Evolutionary conservation across 1,140 invertebrate genomes (phyloP), one percentile per base, ranked within the genome.

Genomic region (Drosophila azteca): DNA sequence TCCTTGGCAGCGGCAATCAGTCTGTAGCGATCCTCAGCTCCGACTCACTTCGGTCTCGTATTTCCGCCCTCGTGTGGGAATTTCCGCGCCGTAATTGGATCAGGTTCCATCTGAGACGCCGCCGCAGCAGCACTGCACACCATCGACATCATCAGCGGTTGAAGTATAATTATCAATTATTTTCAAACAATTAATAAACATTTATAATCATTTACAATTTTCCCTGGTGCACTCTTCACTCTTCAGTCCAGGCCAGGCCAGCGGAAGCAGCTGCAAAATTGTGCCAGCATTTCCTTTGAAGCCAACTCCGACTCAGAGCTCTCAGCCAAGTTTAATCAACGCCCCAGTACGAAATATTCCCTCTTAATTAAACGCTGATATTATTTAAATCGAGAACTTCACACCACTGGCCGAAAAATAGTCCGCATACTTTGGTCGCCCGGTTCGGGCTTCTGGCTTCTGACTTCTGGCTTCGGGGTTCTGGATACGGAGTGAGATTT

Each of bases 1-100:
- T 90, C 89, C 88, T 79, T 90, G 58, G 81, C 76, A 90, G 81
- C 89, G 81, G 88, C 88, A 90, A 90, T 83, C 77, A 87, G 88
- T 90, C 88, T 90, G 83, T 72, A 62, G 55, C 45, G 57, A 79
- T 59, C 62, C 57, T 31, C 26, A 9, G 22, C 46, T 11, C 31
- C 59, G 24, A n/a, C 49, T 65, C 66, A 31, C 43, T 62, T 58
- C 29, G 49, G 68, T 63, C 82, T 87, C 82, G 75, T 77, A 76
- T 87, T 88, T 88, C 82, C 83, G 83, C 68, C 65, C 72, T 61
- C 55, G 62, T 88, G 65, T 88, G 83, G 62, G 83, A 88, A 88
- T 87, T 76, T 87, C 82, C 82, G 74, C 44, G 78, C 50, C 67
- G 78, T 66, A 88, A 87, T 83, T 82, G 79, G 83, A 87, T 69